Evolutionary conservation across 2,113 vertebrate species (phyloP).

Genomic region (Serinus canaria): DNA sequence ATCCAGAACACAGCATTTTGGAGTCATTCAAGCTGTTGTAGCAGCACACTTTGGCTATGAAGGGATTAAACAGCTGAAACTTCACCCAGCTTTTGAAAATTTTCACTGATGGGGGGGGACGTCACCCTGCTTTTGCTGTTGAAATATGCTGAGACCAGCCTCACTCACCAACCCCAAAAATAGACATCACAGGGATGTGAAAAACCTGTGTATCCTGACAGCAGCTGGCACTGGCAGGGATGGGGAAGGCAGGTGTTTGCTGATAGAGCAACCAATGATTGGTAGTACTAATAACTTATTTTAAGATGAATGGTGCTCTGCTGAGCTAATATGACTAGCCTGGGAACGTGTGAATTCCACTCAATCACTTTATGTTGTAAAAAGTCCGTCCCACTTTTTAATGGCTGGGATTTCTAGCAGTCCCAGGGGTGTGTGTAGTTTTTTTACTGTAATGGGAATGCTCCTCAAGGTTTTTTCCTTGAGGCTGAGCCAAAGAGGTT

Average conservation of each 20-base stretch:
- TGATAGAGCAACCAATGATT: not conserved
- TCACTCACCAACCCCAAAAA: not conserved
- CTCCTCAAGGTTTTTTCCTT: not conserved
- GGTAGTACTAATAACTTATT: not conserved
- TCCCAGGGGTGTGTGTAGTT: not conserved
- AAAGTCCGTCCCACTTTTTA: not conserved
- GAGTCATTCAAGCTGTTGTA: not conserved
- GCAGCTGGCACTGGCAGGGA: not conserved
- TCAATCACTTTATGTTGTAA: not conserved
- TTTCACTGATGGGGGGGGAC: not conserved
- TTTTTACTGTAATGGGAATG: accelerated
- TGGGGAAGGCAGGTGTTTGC: not conserved
- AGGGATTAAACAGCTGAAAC: not conserved
- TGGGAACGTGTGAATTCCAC: not conserved
- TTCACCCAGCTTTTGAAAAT: not conserved
- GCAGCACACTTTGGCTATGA: not conserved
- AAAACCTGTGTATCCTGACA: not conserved
- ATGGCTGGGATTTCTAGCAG: not conserved
- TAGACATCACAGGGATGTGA: too few species aligned
- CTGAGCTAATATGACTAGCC: not conserved
- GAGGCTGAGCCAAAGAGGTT: not conserved
- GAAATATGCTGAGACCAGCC: not conserved
- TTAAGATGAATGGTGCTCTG: not conserved
- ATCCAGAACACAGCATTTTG: not conserved
- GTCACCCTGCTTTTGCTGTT: not conserved